Percentiles rank a stretch among this genome's conserved stretches.
phyloP scores from a whole-genome alignment of 1,140 invertebrate genomes.

The Dreissena polymorpha region DNA sequence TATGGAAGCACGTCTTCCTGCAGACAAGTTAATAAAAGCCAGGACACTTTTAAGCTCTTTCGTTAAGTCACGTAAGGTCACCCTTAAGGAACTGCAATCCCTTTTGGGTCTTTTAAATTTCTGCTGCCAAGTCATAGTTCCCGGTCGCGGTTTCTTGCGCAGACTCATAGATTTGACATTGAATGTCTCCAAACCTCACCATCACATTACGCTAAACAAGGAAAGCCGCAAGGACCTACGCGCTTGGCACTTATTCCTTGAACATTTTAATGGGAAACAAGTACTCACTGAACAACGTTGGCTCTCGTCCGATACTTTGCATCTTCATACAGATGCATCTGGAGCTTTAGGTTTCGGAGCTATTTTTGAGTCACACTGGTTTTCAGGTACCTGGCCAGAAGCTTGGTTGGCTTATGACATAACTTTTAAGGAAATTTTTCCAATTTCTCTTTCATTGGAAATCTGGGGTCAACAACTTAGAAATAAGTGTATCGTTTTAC shows the following conservation, averaged over 20 bases:
- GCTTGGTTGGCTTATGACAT: not conserved
- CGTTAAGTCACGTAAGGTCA: not conserved
- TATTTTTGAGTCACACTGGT: conserved; percentile 23
- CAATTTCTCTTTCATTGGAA: conserved; percentile 48
- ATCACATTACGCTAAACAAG: conserved; percentile 36
- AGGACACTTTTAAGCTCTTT: not conserved
- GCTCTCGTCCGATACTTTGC: conserved; percentile 10
- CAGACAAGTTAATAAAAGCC: conserved; percentile 28
- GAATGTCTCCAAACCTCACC: conserved; percentile 41
- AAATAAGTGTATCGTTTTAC: conserved; percentile 40
- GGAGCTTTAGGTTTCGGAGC: conserved; percentile 10
- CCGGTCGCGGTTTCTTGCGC: conserved; percentile 47
- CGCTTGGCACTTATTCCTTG: conserved; percentile 31
- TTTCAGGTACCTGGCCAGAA: conserved; percentile 29
- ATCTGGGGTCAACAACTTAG: conserved; percentile 23
- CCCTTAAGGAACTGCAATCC: conserved; percentile 48
- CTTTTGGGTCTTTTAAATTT: conserved; percentile 51
- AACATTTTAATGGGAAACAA: conserved; percentile 49
- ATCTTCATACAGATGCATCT: conserved; percentile 46
- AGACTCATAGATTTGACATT: conserved; percentile 45
- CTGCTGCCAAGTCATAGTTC: conserved; percentile 35
- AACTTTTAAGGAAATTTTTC: conserved; percentile 49
- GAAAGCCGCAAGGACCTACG: conserved; percentile 26
- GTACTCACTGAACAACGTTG: conserved; percentile 28
- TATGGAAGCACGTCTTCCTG: conserved; percentile 33